Base-by-base conservation (phyloP, 2,888 invertebrate genomes). In the Blera fallax region DNA sequence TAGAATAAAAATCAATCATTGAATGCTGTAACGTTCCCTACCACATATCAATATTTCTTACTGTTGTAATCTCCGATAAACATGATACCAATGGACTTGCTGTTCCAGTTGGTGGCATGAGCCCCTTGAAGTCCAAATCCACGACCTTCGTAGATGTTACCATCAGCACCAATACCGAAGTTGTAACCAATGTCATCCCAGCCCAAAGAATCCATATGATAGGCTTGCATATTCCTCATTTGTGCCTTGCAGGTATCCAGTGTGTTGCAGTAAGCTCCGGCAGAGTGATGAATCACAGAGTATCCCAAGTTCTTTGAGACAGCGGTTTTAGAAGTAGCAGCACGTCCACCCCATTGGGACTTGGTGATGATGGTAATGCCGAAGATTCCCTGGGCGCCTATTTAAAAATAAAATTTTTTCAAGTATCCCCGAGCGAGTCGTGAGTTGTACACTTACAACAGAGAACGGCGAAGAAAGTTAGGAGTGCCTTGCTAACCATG, bases 151-250 rank as follows among this genome's bases (percentile, higher is more conserved):
- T 91, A 92, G 8, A 91, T 89, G 50, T 89, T 89, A 58, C 90
- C 91, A 88, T 92, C 91, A 10, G 88, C 91, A 56, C 91, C 91
- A 45, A 92, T 89, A 1, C 89, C 88, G 81, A 90, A 92, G 67
- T 89, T 90, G 73, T 91, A 91, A 37, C 90, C 90, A 72, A 92
- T 92, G 80, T 92, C 91, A n/a, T 87, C 81, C 90, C 90, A 91
- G 50, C 89, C 89, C 76, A 89, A 77, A n/a, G 87, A 78, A 56
- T 89, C 88, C 89, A 91, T 91, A 77, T 91, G 91, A 79, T 89
- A 90, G 60, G 40, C 58, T 87, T 91, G 91, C 81, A 91, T 91
- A 76, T 87, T 89, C 67, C 88, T 88, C 88, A 91, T 81, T 80
- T 90, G 82, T 3, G 88, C 87, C 54, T 88, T 88, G 84, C 92